Evolutionary conservation across 2,888 invertebrate species (phyloP).

Genomic region (Spilosoma lubricipeda): DNA sequence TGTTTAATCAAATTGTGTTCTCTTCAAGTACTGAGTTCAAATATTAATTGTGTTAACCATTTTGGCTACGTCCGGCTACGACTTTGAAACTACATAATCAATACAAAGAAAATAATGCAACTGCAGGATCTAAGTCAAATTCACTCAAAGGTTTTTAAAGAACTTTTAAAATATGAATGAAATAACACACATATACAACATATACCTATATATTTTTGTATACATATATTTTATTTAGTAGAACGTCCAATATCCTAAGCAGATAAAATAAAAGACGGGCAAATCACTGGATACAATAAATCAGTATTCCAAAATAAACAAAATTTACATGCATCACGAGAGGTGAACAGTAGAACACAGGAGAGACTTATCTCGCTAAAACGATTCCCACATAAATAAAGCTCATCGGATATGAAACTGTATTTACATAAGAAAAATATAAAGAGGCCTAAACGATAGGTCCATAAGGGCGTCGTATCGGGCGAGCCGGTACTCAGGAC

Average conservation of each 20-base stretch:
- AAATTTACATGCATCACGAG: conserved; percentile 79
- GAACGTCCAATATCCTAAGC: conserved; percentile 32
- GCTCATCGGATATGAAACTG: conserved; percentile 86
- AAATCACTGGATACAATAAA: conserved; percentile 67
- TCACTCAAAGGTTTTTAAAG: neutral
- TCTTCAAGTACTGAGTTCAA: too few relatives aligned
- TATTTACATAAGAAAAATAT: conserved; percentile 87
- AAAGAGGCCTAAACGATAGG: conserved; percentile 86
- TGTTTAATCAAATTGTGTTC: too few relatives aligned
- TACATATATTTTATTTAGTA: conserved; percentile 14
- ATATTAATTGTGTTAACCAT: too few relatives aligned
- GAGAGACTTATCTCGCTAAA: conserved; percentile 84
- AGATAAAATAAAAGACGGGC: conserved; percentile 49
- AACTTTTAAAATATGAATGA: neutral
- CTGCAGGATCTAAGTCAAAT: neutral
- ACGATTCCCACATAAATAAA: conserved; percentile 87
- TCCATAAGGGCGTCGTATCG: conserved; percentile 81
- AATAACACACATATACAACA: neutral
- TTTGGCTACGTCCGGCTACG: neutral
- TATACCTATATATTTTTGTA: neutral
- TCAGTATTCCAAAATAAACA: conserved; percentile 74
- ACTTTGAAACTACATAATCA: neutral
- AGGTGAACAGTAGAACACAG: conserved; percentile 77
- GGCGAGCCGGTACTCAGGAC: conserved; percentile 65
- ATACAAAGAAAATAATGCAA: neutral